Evolutionary conservation across 64 coral and sea anemone species (phyloP).

Genomic region (Actinia tenebrosa): DNA sequence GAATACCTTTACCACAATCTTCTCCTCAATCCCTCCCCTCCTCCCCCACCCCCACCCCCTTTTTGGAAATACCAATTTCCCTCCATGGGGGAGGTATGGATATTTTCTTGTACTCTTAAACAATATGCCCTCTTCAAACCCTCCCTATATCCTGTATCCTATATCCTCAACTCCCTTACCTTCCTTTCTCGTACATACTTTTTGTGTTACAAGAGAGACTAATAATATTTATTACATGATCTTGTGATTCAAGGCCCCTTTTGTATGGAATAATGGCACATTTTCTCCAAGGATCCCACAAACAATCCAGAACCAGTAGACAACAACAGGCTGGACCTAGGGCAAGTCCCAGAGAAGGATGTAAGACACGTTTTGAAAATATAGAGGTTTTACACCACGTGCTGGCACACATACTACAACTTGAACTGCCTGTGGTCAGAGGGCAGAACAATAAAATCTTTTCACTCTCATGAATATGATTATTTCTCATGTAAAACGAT

Average conservation of each 20-base stretch:
- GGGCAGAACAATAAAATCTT: too few species aligned
- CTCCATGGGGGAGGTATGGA: not conserved
- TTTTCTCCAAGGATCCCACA: constrained; percentile 35
- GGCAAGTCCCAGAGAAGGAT: not conserved
- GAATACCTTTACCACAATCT: too few species aligned
- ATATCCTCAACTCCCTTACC: not conserved
- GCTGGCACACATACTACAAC: too few species aligned
- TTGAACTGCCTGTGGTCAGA: too few species aligned
- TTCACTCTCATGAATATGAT: too few species aligned
- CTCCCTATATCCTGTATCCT: not conserved
- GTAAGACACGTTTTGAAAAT: not conserved
- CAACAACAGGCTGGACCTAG: not conserved
- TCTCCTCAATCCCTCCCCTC: too few species aligned
- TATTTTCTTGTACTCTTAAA: not conserved
- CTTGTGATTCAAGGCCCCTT: constrained; percentile 34
- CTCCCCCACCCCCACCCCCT: too few species aligned
- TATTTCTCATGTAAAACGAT: too few species aligned
- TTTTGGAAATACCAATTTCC: not conserved
- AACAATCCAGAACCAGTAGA: not conserved
- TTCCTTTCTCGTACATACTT: not conserved
- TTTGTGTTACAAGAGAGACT: too few species aligned
- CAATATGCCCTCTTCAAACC: not conserved
- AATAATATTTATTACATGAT: not conserved
- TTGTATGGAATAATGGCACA: constrained; percentile 67
- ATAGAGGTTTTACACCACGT: not conserved